A percentile compares a stretch with the other conserved stretches of the same genome.
Conservation (phyloP, 2,888 invertebrate species). For the Anorthoa munda region DNA sequence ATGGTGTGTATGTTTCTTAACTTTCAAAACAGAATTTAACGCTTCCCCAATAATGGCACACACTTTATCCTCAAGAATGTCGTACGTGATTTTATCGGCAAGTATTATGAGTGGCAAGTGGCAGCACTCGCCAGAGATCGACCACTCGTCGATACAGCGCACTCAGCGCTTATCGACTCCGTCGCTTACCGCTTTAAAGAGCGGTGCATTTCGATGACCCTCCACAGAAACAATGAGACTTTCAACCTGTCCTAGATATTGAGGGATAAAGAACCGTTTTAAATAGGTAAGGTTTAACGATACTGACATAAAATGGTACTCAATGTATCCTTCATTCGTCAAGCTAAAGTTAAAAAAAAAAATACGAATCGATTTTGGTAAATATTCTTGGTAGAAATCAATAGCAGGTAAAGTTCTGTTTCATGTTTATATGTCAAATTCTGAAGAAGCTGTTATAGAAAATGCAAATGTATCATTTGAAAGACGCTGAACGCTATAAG, state of each 20-base stretch:
- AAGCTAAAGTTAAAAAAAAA: background rate
- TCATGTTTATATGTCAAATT: background rate
- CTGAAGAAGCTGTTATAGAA: background rate
- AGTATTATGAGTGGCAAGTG: constrained; percentile 63
- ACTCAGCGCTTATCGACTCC: constrained; percentile 85
- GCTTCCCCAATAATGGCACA: background rate
- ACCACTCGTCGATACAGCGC: constrained; percentile 81
- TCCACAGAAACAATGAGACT: constrained; percentile 68
- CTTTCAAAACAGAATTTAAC: background rate
- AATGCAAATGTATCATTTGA: no score
- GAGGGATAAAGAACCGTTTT: constrained; percentile 5
- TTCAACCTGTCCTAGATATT: constrained; percentile 60
- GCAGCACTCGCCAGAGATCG: constrained; percentile 80
- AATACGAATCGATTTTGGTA: no score
- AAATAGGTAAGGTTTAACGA: constrained; percentile 1
- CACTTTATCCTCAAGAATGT: constrained; percentile 19
- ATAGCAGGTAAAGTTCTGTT: background rate
- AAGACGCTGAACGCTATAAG: background rate
- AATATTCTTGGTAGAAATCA: no score
- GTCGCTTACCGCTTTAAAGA: constrained; percentile 70
- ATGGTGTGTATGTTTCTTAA: background rate
- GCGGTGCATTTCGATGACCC: constrained; percentile 66
- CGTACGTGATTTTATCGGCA: constrained; percentile 68
- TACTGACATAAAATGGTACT: background rate
- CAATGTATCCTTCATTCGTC: background rate